Conservation (phyloP, 2,113 vertebrate species). For the Calidris pugnax region DNA sequence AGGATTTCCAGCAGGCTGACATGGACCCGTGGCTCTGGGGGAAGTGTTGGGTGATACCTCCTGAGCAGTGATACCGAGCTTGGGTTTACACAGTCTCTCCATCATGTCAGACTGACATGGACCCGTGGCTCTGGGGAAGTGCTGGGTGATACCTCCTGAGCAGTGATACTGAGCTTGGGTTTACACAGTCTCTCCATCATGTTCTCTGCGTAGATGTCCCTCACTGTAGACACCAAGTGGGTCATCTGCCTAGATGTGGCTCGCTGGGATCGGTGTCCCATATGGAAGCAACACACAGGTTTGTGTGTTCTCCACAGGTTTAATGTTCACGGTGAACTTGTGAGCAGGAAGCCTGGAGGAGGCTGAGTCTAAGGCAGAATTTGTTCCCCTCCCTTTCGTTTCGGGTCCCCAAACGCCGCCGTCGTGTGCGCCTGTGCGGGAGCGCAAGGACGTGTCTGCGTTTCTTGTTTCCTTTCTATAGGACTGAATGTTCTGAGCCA, state of each 20-base stretch:
- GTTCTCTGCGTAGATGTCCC: fast-evolving
- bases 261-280: fast-evolving
- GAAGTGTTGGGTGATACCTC: fast-evolving
- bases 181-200: fast-evolving
- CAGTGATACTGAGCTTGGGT: neutral
- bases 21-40: neutral
- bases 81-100: neutral
- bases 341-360: neutral
- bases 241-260: neutral
- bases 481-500: constrained; percentile 35
- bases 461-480: constrained; percentile 51
- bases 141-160: fast-evolving
- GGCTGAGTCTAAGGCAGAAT: neutral
- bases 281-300: neutral
- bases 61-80: neutral
- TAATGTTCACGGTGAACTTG: neutral
- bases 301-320: no score
- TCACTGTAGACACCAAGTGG: neutral
- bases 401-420: neutral
- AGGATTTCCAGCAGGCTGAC: neutral
- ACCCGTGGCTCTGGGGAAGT: neutral
- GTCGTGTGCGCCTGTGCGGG: neutral
- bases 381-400: neutral
- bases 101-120: fast-evolving
- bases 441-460: neutral